Percentiles rank a stretch among this genome's conserved stretches.
These are phyloP conservation scores for Aphelenchoides besseyi DNA, from an alignment of 1,140 invertebrate species.

Conservation along the genomic window DNA sequence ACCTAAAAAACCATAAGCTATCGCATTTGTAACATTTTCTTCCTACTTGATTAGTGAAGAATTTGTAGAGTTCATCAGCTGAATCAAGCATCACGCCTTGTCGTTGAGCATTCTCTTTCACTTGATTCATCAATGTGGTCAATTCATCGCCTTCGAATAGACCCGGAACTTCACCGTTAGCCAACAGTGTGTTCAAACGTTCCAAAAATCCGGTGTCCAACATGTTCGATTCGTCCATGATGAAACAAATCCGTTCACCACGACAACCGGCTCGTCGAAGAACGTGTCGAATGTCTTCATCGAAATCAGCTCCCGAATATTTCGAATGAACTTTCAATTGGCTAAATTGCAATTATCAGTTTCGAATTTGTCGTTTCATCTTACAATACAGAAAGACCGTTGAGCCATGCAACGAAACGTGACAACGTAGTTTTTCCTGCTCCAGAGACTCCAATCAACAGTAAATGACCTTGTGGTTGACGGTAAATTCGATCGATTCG, in stretches of 20 bases:
- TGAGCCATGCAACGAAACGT: slow-evolving; percentile 99
- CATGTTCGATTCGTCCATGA: slow-evolving; percentile 97
- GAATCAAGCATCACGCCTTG: slow-evolving; percentile 98
- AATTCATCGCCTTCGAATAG: slow-evolving; percentile 78
- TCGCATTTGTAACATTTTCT: not conserved
- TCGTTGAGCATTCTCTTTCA: slow-evolving; percentile 94
- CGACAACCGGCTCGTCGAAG: slow-evolving; percentile 89
- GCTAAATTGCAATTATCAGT: too few relatives aligned
- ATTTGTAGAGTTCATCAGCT: slow-evolving; percentile 95
- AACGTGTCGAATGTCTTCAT: slow-evolving; percentile 92
- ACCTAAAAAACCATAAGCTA: slow-evolving; percentile 70
- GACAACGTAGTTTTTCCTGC: slow-evolving; percentile 98
- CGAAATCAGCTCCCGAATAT: slow-evolving; percentile 96
- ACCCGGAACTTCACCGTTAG: slow-evolving; percentile 96
- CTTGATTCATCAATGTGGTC: slow-evolving; percentile 97
- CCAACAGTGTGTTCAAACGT: slow-evolving; percentile 95
- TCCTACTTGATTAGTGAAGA: slow-evolving; percentile 81
- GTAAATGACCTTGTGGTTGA: slow-evolving; percentile 88
- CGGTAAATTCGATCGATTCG: slow-evolving; percentile 97
- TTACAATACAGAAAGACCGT: slow-evolving; percentile 95
- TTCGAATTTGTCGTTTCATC: slow-evolving; percentile 70
- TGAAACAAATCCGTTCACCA: slow-evolving; percentile 97
- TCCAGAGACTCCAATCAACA: slow-evolving; percentile 93
- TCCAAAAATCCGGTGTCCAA: slow-evolving; percentile 96
- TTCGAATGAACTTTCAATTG: slow-evolving; percentile 86